Base-by-base conservation (phyloP, 23 tunicate species). In the Clavelina lepadiformis region DNA sequence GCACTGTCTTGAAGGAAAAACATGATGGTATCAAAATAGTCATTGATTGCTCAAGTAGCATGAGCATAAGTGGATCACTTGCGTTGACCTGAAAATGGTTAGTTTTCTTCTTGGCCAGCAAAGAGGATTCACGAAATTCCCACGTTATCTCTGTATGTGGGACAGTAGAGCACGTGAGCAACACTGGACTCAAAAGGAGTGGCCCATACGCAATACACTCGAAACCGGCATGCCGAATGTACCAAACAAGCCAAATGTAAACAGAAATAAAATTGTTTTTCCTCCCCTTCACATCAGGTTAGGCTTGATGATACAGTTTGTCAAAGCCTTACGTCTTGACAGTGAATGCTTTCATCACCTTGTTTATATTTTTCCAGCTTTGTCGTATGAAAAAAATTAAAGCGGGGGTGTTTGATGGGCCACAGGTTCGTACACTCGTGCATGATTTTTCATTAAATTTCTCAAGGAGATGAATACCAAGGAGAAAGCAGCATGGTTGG, bases 61-160 rank as follows among this genome's bases (percentile, higher is more conserved):
- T 35, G 24, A 63, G 25, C 68, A 63, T 63, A 29, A 21, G 21
- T 63, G 68, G 68, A 63, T 63, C 25, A 63, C 23, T 36, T 63
- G 68, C 26, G 68, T 63, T 35, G 68, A 63, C 50, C 7, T 63
- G 25, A 63, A 28, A 63, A 63, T 63, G 68, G 68, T 35, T 63
- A 63, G 68, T 34, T 63, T 35, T 6, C 68, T 63, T 18, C 68
- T 35, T 50, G 68, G 50, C 38, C 25, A 63, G 68, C 68, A 63
- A 63, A 63, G 5, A 63, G 68, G 49, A 50, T 63, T 19, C 28
- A 13, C 50, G 37, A 63, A 63, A 35, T 63, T 34, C 23, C 50
- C 50, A 7, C 20, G 68, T 51, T 63, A 20, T 15, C 50, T 34
- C 38, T 63, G 68, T 51, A 35, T 35, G 68, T 63, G 68, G 24